phyloP scores from a whole-genome alignment of 1,140 invertebrate genomes.

The Sinonovacula constricta region DNA sequence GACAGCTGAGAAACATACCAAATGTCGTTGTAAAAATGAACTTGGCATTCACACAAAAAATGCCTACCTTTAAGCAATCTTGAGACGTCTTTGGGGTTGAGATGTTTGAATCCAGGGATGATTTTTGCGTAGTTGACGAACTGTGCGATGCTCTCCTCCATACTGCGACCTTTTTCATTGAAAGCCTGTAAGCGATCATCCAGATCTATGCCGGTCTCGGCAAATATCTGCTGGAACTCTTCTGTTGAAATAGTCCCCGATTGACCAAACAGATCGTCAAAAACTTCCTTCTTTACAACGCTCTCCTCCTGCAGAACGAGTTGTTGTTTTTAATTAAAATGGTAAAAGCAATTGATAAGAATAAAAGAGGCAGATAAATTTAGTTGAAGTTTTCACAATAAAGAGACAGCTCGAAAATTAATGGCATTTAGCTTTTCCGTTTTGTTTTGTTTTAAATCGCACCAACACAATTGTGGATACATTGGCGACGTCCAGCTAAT shows the following conservation, averaged over 20 bases:
- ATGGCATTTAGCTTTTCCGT: no score
- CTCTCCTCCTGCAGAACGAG: constrained; percentile 28
- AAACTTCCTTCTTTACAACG: constrained; percentile 36
- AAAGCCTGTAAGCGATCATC: constrained; percentile 35
- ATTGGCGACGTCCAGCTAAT: no score
- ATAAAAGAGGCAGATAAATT: no score
- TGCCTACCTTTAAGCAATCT: constrained; percentile 40
- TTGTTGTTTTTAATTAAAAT: no score
- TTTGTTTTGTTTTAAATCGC: no score
- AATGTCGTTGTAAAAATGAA: no score
- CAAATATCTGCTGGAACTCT: constrained; percentile 51
- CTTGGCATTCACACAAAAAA: no score
- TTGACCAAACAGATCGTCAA: constrained; percentile 43
- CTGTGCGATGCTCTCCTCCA: constrained; percentile 47
- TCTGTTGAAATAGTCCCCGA: constrained; percentile 23
- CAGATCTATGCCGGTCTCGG: constrained; percentile 48
- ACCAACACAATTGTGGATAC: no score
- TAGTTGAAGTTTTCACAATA: no score
- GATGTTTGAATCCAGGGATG: constrained; percentile 37
- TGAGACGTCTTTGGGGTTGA: constrained; percentile 46
- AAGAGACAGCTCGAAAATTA: no score
- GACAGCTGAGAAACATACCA: no score
- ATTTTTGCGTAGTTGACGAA: constrained; percentile 49
- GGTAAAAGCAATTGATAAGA: no score
- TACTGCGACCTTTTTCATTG: constrained; percentile 38